Evolutionary conservation across 1,140 invertebrate species (phyloP).

Genomic region (Carposina sasakii): DNA sequence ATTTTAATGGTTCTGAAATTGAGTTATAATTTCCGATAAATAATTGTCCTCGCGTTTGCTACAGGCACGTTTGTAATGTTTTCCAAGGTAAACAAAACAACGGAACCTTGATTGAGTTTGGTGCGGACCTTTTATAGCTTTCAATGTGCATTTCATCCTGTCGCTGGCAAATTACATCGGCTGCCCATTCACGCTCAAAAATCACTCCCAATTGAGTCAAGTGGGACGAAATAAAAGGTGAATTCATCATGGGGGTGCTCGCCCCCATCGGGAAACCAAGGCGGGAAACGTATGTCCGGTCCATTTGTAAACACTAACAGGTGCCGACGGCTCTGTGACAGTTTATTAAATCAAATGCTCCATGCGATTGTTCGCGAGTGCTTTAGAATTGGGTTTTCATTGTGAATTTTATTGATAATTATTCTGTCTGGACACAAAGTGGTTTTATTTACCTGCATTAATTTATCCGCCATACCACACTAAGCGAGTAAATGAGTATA

Average conservation of each 20-base stretch:
- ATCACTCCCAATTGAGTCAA: constrained; percentile 68
- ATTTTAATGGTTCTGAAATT: too few species aligned
- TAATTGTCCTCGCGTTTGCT: too few species aligned
- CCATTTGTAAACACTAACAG: constrained; percentile 66
- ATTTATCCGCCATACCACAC: too few species aligned
- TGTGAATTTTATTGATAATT: too few species aligned
- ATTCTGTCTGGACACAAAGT: too few species aligned
- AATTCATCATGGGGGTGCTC: constrained; percentile 65
- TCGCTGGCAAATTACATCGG: constrained; percentile 63
- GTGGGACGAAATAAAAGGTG: constrained; percentile 69
- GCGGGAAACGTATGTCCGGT: constrained; percentile 67
- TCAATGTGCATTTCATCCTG: constrained; percentile 63
- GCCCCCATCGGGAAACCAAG: constrained; percentile 54
- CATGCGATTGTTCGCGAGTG: constrained; percentile 31
- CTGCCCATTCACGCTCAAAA: constrained; percentile 69
- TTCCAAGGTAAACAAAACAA: constrained; percentile 33
- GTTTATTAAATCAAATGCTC: constrained; percentile 63
- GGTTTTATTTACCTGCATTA: too few species aligned
- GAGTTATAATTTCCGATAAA: too few species aligned
- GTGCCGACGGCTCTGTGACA: constrained; percentile 53
- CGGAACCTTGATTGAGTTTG: constrained; percentile 51
- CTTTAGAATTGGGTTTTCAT: too few species aligned
- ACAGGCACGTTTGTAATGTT: too few species aligned
- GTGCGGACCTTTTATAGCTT: constrained; percentile 57
- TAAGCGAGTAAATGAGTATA: too few species aligned